Base-by-base conservation (phyloP, 1,140 invertebrate species). In the Pentalonia nigronervosa region DNA sequence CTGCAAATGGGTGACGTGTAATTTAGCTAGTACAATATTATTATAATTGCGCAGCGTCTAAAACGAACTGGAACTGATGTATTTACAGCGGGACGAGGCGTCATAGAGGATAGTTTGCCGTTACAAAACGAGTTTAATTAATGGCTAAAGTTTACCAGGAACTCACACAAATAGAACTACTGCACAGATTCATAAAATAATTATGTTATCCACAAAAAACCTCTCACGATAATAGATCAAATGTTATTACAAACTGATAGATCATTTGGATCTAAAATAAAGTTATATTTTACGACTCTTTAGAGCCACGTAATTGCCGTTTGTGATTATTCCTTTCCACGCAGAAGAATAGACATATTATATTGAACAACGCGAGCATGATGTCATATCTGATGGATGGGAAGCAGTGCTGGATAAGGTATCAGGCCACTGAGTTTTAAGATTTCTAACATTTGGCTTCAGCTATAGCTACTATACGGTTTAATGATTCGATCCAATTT, bases 121-220 rank as follows among this genome's bases (percentile, higher is more conserved):
- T 48, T 48, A 50, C 45, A 50, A 84, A 88, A 50, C 25, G 23
- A 48, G n/a, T 89, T 89, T 89, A 89, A 89, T 89, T 53, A 88
- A 88, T 53, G 47, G 20, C 6, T 53, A 25, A 89, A 89, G n/a
- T 89, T 89, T 36, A 53, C 11, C 9, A 53, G n/a, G 11, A 89
- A 89, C n/a, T 23, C 7, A 20, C 17, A 25, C 20, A 8, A 53
- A 14, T 89, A n/a, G 86, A 41, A 41, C 4, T 88, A 50, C 1
- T 53, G 23, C 36, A 53, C 20, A 34, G n/a, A 67, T 83, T 48
- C 36, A 50, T 50, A 83, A 81, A 81, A 91, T 50, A 45, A 21
- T 83, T 83, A 0, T 34, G n/a, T 83, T 76, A 17, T 17, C 30
- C 14, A 45, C 25, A 17, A n/a, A 9, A 86, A 25, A 25, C 47